These are phyloP conservation scores for Machimus atricapillus DNA, from an alignment of 2,888 invertebrate genomes.

Conservation along the genomic window DNA sequence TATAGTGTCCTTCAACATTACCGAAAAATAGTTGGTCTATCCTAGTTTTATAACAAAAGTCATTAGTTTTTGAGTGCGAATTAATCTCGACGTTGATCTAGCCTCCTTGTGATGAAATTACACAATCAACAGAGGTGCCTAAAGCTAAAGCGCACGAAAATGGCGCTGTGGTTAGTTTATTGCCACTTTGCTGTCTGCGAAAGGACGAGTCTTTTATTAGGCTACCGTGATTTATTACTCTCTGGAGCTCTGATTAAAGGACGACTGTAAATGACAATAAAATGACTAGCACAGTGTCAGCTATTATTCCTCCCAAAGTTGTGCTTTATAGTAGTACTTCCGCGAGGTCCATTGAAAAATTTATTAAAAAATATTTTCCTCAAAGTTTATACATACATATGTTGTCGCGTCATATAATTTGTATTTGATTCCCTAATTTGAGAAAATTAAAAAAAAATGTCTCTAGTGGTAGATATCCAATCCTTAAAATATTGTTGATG, in stretches of 20 bases:
- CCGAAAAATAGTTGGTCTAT: neutral
- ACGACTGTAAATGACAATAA: neutral
- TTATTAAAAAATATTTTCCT: neutral
- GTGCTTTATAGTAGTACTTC: neutral
- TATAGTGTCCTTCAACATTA: neutral
- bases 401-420: too few species aligned
- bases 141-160: neutral
- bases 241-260: neutral
- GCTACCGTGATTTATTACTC: neutral
- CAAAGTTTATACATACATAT: neutral
- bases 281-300: neutral
- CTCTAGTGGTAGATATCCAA: too few species aligned
- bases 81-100: neutral
- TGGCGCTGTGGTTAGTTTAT: neutral
- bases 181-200: neutral
- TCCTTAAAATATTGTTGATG: too few species aligned
- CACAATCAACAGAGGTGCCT: neutral
- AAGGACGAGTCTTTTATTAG: neutral
- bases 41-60: neutral
- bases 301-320: neutral
- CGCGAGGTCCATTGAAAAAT: neutral
- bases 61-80: neutral
- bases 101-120: neutral
- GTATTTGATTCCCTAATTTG: too few species aligned
- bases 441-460: too few species aligned